phyloP scores from a whole-genome alignment of 1,140 invertebrate species.

The Macrobrachium nipponense region DNA sequence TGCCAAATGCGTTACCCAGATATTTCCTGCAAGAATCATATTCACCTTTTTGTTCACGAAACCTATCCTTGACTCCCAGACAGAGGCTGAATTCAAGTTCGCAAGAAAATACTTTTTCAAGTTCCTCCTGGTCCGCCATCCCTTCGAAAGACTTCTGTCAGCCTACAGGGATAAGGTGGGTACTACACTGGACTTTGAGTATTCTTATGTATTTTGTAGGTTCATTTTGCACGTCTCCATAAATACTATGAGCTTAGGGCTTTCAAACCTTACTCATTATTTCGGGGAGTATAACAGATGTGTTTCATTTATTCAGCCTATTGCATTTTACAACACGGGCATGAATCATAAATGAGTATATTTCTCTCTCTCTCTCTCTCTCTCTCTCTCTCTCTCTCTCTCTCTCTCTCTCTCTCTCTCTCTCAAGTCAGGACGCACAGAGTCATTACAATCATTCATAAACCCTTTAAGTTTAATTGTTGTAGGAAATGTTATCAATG shows the following conservation, averaged over 20 bases:
- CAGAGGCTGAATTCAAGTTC: constrained; percentile 64
- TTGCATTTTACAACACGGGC: too few species aligned
- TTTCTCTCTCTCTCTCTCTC: too few species aligned
- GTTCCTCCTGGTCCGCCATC: constrained; percentile 67
- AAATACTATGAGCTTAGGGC: not conserved
- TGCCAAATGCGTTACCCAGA: too few species aligned
- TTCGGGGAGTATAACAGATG: too few species aligned
- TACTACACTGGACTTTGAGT: not conserved
- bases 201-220: not conserved
- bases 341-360: too few species aligned
- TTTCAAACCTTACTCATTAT: not conserved
- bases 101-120: constrained; percentile 66
- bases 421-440: too few species aligned
- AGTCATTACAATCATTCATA: too few species aligned
- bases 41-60: not conserved
- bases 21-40: not conserved
- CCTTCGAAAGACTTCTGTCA: constrained; percentile 67
- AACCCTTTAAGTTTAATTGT: too few species aligned
- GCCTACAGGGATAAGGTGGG: constrained; percentile 66
- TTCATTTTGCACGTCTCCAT: not conserved
- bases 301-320: too few species aligned
- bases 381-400: too few species aligned
- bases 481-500: too few species aligned
- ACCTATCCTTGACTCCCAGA: constrained; percentile 44
- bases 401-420: too few species aligned